phyloP scores from a whole-genome alignment of 2,797 vertebrate species.

The Myotis findleyi region DNA sequence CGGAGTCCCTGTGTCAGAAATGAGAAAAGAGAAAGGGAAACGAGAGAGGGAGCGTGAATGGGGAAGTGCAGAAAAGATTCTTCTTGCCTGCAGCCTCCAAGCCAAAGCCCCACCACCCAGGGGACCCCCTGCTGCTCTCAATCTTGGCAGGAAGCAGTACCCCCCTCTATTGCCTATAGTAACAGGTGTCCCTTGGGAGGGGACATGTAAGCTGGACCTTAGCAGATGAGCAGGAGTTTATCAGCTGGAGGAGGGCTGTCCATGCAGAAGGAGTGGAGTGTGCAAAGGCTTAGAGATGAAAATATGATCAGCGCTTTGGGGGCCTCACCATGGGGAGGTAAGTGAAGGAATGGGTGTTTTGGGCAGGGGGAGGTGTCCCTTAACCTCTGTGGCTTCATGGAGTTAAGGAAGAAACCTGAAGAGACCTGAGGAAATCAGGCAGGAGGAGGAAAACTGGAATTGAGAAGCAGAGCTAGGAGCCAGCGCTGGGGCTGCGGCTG shows the following conservation, averaged over 20 bases:
- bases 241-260: not conserved
- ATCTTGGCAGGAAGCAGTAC: too few species aligned
- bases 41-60: too few species aligned
- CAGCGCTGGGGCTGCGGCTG: not conserved
- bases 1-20: too few species aligned
- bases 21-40: too few species aligned
- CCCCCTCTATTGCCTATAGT: too few species aligned
- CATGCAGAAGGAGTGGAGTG: not conserved
- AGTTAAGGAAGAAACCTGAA: not conserved
- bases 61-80: too few species aligned
- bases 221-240: not conserved
- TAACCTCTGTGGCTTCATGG: not conserved
- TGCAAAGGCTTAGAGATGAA: not conserved
- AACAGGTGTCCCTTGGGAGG: conserved; percentile 24
- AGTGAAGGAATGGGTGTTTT: not conserved
- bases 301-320: not conserved
- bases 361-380: not conserved
- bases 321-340: accelerated
- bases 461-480: not conserved
- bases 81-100: too few species aligned
- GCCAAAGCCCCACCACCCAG: too few species aligned
- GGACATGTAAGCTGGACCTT: not conserved
- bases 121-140: too few species aligned
- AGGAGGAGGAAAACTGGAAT: not conserved
- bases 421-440: not conserved